Base-by-base conservation (phyloP, 30 jellyfish, hydroid and myxozoan species). In the Cassiopea andromeda region DNA sequence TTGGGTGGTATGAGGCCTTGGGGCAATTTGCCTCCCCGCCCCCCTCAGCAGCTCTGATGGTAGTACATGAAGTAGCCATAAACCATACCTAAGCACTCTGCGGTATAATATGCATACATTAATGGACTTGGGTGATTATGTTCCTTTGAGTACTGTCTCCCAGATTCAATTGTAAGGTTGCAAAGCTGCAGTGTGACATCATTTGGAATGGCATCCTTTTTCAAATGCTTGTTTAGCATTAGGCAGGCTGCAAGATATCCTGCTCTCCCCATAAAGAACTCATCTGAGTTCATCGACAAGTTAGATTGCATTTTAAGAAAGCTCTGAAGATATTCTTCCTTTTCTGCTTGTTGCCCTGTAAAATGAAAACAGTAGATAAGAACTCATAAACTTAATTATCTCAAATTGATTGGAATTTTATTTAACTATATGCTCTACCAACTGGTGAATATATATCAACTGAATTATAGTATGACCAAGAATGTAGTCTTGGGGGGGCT, bases 181-280 rank as follows among this genome's bases (percentile, higher is more conserved):
- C 99, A 96, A 66, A 96, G 67, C 1, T 97, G 95, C 68, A 91
- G 70, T 4, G 97, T 92, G 50, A 92, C 76, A 2, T 96, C 99
- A 75, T 57, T 77, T 48, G 98, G 90, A 19, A 96, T 73, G 45
- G 81, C 75, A n/a, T 85, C 67, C 48, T 88, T 83, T 17, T 87
- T 90, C 48, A 96, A 89, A 19, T 97, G 85, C 74, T 87, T 91
- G 75, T 92, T 96, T 79, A 96, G 61, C 79, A 90, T 70, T 60
- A 82, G 69, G 80, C 98, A 85, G 47, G 94, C 96, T 4, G 99
- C 98, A 45, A 96, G 94, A 73, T 76, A 96, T 1, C 99, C 99
- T n/a, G 99, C 99, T 49, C 99, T 83, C 1, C 99, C 99, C 8
- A 96, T 97, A 85, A 96, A 96, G 44, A 92, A 84, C 85, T 96